A percentile compares a stretch with the other conserved stretches of the same genome.
Conservation (phyloP, 2,113 vertebrate species). For the Redunca redunca region DNA sequence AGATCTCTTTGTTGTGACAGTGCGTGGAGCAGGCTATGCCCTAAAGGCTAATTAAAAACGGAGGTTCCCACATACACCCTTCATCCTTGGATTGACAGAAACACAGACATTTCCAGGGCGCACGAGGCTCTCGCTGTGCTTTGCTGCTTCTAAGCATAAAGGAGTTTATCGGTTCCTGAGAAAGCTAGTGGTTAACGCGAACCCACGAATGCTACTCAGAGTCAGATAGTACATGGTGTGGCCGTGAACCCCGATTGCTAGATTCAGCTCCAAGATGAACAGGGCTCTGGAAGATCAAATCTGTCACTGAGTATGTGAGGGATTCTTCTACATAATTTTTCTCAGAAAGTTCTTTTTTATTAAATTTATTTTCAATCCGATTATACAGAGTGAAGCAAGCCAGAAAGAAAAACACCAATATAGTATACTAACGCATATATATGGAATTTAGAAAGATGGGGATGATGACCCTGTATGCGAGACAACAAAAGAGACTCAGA, state of each 20-base stretch:
- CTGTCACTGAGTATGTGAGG: background rate
- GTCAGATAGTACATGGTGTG: fast-evolving
- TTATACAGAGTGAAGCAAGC: too few relatives aligned
- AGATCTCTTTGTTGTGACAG: slow-evolving; percentile 55
- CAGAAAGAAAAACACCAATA: too few relatives aligned
- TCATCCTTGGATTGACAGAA: background rate
- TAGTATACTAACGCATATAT: too few relatives aligned
- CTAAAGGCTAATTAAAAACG: slow-evolving; percentile 74
- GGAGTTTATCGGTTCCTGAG: background rate
- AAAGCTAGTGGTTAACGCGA: background rate
- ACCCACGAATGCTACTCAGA: background rate
- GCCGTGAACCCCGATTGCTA: background rate
- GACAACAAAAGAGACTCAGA: too few relatives aligned
- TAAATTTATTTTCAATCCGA: background rate
- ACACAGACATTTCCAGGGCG: background rate
- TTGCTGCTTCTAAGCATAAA: background rate
- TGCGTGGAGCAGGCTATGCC: slow-evolving; percentile 11
- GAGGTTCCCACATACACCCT: background rate
- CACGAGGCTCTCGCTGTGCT: background rate
- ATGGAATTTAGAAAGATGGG: too few relatives aligned
- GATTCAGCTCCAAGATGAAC: background rate
- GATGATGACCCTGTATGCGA: too few relatives aligned
- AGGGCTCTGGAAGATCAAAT: background rate
- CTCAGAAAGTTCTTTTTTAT: slow-evolving; percentile 30
- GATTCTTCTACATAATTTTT: slow-evolving; percentile 47